These are phyloP conservation scores for Notarius lentiginosus DNA, from an alignment of 2,113 vertebrate species.

Conservation along the genomic window DNA sequence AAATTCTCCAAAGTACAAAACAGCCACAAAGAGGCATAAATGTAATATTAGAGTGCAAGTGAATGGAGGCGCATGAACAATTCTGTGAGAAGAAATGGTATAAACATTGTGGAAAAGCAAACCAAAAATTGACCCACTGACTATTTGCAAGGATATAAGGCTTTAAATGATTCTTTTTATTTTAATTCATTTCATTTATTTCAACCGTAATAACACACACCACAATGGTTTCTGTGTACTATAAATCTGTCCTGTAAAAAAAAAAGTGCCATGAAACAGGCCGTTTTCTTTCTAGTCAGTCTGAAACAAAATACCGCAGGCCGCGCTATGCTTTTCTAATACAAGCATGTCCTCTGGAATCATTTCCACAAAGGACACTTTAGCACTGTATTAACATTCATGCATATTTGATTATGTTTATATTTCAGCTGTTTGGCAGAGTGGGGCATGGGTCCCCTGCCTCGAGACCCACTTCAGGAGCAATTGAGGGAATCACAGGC, in stretches of 20 bases:
- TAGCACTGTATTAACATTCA: conserved; percentile 39
- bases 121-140: background rate
- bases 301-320: background rate
- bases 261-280: background rate
- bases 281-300: background rate
- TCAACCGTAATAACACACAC: too few relatives aligned
- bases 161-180: too few relatives aligned
- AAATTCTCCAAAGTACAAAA: background rate
- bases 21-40: background rate
- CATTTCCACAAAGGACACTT: conserved; percentile 29
- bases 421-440: conserved; percentile 12
- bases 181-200: too few relatives aligned
- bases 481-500: conserved; percentile 4
- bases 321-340: background rate
- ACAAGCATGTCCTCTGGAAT: conserved; percentile 15
- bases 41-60: conserved; percentile 2
- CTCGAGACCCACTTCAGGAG: conserved; percentile 31
- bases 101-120: background rate
- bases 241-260: background rate
- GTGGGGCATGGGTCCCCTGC: conserved; percentile 8
- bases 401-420: conserved; percentile 45
- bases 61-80: background rate
- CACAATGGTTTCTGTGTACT: background rate
- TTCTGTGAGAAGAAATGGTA: background rate
- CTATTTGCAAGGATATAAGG: too few relatives aligned